Evolutionary conservation across 92 coral and sea anemone species (phyloP).

Genomic region (Palythoa heliodiscus): DNA sequence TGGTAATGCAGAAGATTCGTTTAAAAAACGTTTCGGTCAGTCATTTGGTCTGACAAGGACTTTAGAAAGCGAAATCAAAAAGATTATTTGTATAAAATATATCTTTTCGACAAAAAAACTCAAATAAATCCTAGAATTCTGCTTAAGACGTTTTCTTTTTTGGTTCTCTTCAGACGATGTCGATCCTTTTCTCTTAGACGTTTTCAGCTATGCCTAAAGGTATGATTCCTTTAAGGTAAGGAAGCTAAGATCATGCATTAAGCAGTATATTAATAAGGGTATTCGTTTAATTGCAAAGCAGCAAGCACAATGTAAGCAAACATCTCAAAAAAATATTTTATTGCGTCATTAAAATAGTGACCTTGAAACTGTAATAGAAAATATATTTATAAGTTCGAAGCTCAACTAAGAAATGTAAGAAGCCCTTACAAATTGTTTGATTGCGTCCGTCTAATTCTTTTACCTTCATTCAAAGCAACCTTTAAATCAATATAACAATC

Average conservation of each 20-base stretch:
- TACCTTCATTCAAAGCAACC: not conserved
- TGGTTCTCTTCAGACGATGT: conserved; percentile 56
- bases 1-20: too few species aligned
- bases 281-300: not conserved
- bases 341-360: too few species aligned
- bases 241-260: not conserved
- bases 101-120: not conserved
- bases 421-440: not conserved
- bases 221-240: conserved; percentile 60
- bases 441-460: too few species aligned
- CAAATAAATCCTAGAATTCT: not conserved
- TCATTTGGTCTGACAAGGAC: not conserved
- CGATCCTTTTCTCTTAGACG: conserved; percentile 74
- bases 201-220: conserved; percentile 69
- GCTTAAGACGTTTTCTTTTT: conserved; percentile 52
- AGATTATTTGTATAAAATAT: not conserved
- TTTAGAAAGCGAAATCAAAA: not conserved
- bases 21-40: not conserved
- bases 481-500: not conserved
- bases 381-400: not conserved
- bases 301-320: not conserved
- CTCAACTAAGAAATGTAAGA: not conserved
- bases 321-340: not conserved
- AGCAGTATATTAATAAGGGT: not conserved
- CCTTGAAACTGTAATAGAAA: too few species aligned